Percentiles rank a stretch among this genome's conserved stretches.
Evolutionary conservation across 2,113 vertebrate species (phyloP).

Genomic region (Alethe diademata): DNA sequence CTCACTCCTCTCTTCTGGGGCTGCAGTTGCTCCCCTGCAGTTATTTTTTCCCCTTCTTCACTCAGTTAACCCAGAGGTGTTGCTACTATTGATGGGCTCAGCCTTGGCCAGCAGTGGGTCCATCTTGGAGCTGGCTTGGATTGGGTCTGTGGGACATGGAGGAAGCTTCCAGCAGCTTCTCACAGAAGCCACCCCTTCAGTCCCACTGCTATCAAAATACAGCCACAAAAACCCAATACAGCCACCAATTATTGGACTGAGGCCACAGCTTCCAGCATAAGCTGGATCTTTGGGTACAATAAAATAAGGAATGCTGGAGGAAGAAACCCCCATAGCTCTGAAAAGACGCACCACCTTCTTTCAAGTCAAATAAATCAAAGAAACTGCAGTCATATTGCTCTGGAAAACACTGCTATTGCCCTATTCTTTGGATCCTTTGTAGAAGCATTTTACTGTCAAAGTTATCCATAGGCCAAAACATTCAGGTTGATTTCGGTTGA

Average conservation of each 20-base stretch:
- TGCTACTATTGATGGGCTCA: neutral
- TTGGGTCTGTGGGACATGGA: neutral
- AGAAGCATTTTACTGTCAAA: neutral
- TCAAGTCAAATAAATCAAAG: neutral
- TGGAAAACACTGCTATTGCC: neutral
- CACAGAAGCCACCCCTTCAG: neutral
- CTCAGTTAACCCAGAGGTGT: neutral
- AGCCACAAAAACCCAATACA: neutral
- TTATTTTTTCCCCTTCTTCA: neutral
- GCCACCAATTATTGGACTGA: neutral
- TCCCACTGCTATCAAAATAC: neutral
- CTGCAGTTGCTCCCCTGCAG: neutral
- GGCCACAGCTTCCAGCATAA: neutral
- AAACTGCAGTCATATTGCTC: neutral
- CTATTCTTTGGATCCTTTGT: neutral
- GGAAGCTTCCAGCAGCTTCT: neutral
- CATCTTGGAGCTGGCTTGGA: neutral
- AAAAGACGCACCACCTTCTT: neutral
- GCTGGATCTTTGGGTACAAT: neutral
- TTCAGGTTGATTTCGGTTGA: neutral
- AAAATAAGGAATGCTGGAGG: neutral
- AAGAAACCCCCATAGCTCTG: rapidly evolving
- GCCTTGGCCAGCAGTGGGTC: no score
- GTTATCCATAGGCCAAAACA: neutral
- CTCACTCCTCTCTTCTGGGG: neutral